These are phyloP conservation scores for Peromyscus californicus DNA, from an alignment of 2,113 vertebrate genomes.

Conservation along the genomic window DNA sequence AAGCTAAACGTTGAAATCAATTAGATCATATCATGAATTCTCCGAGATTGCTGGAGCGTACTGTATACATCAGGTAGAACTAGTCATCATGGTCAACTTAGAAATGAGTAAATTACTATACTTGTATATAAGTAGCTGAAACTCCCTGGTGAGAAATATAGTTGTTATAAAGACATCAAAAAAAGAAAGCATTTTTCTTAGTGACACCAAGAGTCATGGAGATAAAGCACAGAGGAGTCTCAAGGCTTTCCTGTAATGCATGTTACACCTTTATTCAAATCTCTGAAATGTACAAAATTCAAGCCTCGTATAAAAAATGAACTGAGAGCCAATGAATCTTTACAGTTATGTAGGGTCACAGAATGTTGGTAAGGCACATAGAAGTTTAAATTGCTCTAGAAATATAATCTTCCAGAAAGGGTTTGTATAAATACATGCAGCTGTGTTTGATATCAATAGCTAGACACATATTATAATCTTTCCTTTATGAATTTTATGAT, in stretches of 20 bases:
- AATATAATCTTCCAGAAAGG: background rate
- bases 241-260: background rate
- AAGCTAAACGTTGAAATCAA: conserved; percentile 35
- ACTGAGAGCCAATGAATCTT: background rate
- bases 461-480: background rate
- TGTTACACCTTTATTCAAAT: background rate
- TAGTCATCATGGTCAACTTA: background rate
- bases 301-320: background rate
- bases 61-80: background rate
- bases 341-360: background rate
- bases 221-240: background rate
- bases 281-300: background rate
- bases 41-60: background rate
- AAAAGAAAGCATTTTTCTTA: background rate
- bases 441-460: background rate
- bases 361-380: background rate
- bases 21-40: background rate
- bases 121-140: background rate
- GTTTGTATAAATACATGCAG: background rate
- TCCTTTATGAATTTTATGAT: background rate
- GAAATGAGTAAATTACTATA: background rate
- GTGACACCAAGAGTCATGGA: background rate
- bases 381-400: background rate
- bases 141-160: background rate
- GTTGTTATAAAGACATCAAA: background rate